These are phyloP conservation scores for Stichopus horrens DNA, from an alignment of 53 echinoderm and acorn worm species.

Conservation along the genomic window DNA sequence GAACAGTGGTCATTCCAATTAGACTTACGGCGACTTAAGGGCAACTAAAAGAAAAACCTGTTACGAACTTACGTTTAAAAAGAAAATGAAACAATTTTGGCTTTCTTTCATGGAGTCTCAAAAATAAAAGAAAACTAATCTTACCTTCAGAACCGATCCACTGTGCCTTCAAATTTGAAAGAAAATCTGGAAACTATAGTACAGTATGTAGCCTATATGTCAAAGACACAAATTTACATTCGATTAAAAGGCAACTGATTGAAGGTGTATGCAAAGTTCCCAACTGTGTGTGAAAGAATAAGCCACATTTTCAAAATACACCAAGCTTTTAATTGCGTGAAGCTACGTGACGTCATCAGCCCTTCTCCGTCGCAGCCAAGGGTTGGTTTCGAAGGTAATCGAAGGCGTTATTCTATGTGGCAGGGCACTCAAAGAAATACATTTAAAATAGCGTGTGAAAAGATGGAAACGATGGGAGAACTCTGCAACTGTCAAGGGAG, in stretches of 20 bases:
- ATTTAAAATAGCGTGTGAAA: too few relatives aligned
- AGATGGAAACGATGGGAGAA: too few relatives aligned
- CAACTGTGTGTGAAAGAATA: neutral
- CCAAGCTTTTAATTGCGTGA: neutral
- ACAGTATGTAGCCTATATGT: neutral
- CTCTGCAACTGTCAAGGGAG: too few relatives aligned
- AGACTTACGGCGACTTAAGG: too few relatives aligned
- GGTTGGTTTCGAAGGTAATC: neutral
- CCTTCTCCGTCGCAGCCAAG: neutral
- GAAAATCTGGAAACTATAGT: neutral
- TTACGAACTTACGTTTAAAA: too few relatives aligned
- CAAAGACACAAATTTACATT: neutral
- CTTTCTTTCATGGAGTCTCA: too few relatives aligned
- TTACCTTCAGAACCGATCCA: neutral
- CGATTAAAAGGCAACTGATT: neutral
- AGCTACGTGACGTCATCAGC: neutral
- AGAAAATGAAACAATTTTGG: too few relatives aligned
- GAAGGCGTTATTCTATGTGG: too few relatives aligned
- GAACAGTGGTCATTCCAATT: too few relatives aligned
- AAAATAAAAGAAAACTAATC: too few relatives aligned
- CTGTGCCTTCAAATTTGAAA: neutral
- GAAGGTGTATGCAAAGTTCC: neutral
- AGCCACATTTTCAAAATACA: neutral
- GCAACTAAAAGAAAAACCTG: too few relatives aligned
- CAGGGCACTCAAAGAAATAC: too few relatives aligned